A percentile compares a stretch with the other conserved stretches of the same genome.
Conservation (phyloP, 2,797 vertebrate genomes). For the Neosalanx taihuensis region DNA sequence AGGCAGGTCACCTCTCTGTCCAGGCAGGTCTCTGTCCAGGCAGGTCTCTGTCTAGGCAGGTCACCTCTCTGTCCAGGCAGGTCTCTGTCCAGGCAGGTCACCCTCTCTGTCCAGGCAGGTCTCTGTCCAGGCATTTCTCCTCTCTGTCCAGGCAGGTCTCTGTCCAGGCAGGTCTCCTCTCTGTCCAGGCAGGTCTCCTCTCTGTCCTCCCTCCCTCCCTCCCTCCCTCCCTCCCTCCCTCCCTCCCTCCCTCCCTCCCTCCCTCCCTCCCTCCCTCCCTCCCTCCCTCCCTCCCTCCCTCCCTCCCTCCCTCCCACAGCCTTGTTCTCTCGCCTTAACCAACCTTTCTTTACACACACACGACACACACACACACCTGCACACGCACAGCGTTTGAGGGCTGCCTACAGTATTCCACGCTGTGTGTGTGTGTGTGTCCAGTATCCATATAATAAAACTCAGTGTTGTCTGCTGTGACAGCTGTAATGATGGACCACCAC, state of each 20-base stretch:
- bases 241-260: neutral
- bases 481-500: constrained; percentile 80
- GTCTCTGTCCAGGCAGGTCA: no score
- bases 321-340: neutral
- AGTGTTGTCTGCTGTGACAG: constrained; percentile 73
- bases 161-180: no score
- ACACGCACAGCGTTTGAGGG: constrained; percentile 38
- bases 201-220: no score
- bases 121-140: no score
- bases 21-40: no score
- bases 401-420: constrained; percentile 67
- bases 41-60: no score
- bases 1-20: no score
- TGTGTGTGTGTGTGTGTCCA: constrained; percentile 30
- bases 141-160: no score
- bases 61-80: no score
- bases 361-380: constrained; percentile 73
- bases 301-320: neutral
- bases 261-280: neutral
- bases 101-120: no score
- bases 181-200: no score
- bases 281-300: neutral
- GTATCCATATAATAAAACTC: constrained; percentile 51
- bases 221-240: neutral
- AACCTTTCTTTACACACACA: constrained; percentile 62